These are phyloP conservation scores for Motacilla alba DNA, from an alignment of 2,113 vertebrate species.

Conservation along the genomic window DNA sequence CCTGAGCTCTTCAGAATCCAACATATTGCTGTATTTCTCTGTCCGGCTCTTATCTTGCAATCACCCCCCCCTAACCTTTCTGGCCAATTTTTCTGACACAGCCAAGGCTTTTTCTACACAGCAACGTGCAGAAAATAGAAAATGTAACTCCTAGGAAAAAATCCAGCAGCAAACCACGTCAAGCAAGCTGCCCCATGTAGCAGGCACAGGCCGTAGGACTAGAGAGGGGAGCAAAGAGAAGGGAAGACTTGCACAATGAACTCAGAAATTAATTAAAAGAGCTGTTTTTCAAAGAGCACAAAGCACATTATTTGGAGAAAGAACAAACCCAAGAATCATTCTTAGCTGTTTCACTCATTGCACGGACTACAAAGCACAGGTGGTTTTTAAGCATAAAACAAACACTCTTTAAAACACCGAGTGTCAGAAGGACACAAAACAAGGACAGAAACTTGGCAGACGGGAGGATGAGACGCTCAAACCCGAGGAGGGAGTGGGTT, in stretches of 20 bases:
- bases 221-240: background rate
- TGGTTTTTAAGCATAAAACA: background rate
- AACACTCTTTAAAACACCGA: background rate
- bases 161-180: background rate
- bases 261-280: background rate
- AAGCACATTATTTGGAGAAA: background rate
- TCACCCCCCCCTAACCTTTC: background rate
- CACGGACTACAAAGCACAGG: background rate
- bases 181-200: background rate
- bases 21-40: background rate
- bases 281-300: background rate
- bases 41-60: background rate
- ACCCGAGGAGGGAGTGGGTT: background rate
- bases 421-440: background rate
- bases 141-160: background rate
- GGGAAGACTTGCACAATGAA: background rate
- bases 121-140: background rate
- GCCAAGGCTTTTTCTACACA: background rate
- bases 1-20: background rate
- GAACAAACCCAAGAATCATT: background rate
- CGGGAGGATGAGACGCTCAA: background rate
- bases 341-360: background rate
- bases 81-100: background rate
- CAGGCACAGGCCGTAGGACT: background rate
- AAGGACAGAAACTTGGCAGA: accelerated